Conservation (phyloP, 2,888 invertebrate species). For the Cinara cedri region DNA sequence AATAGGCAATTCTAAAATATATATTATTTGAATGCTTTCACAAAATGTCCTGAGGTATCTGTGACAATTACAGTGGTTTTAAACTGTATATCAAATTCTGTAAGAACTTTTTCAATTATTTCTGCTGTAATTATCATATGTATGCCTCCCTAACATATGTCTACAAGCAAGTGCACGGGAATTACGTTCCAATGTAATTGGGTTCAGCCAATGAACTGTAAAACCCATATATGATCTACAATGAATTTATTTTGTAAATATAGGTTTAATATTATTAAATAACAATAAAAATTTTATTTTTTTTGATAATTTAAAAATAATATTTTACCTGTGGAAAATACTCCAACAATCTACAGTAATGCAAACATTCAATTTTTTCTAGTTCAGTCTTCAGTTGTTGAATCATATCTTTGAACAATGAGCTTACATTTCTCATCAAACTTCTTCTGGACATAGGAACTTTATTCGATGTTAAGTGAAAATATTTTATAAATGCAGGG, state of each 20-base stretch:
- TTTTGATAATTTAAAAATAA: slow-evolving; percentile 14
- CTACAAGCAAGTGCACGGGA: too few relatives aligned
- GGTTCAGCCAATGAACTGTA: too few relatives aligned
- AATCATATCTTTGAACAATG: too few relatives aligned
- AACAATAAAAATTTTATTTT: slow-evolving; percentile 10
- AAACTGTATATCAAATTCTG: slow-evolving; percentile 12
- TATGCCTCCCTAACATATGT: too few relatives aligned
- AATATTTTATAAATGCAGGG: slow-evolving; percentile 22
- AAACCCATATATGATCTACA: too few relatives aligned
- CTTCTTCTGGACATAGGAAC: slow-evolving; percentile 16
- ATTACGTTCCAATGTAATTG: too few relatives aligned
- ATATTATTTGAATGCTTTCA: slow-evolving; percentile 4
- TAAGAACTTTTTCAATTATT: background rate
- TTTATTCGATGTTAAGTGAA: slow-evolving; percentile 10
- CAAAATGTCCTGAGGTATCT: slow-evolving; percentile 5
- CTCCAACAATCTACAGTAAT: slow-evolving; percentile 9
- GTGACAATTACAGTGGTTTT: slow-evolving; percentile 16
- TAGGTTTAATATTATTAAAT: slow-evolving; percentile 1
- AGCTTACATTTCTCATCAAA: slow-evolving; percentile 14
- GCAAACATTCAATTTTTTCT: background rate
- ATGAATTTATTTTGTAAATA: too few relatives aligned
- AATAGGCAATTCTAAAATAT: too few relatives aligned
- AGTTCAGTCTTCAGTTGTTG: slow-evolving; percentile 17
- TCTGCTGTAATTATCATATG: slow-evolving; percentile 11
- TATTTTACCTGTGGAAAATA: slow-evolving; percentile 4